A percentile compares a stretch with the other conserved stretches of the same genome.
phyloP scores from a whole-genome alignment of 2,113 vertebrate genomes.

The Alethe castanea region DNA sequence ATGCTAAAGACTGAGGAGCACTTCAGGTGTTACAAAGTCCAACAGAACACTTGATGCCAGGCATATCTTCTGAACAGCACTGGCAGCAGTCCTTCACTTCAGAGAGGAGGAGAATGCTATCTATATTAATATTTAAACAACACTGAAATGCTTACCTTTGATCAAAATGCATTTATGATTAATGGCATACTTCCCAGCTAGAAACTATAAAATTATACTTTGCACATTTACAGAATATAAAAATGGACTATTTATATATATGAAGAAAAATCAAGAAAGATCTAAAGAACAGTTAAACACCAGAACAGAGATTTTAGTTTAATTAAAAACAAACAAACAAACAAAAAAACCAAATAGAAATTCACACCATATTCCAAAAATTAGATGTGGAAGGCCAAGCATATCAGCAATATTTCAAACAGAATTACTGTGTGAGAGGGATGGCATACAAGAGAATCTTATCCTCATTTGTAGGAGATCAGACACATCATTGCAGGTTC shows the following conservation, averaged over 20 bases:
- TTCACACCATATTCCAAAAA: background rate
- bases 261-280: background rate
- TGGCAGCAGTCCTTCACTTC: background rate
- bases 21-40: background rate
- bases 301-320: background rate
- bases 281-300: background rate
- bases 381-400: background rate
- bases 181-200: background rate
- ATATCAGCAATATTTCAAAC: background rate
- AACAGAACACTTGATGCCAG: background rate
- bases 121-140: conserved; percentile 15
- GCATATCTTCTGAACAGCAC: background rate
- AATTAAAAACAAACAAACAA: background rate
- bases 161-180: conserved; percentile 5
- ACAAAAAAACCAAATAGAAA: background rate
- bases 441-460: rapidly evolving
- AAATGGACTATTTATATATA: background rate
- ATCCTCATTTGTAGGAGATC: background rate
- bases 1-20: background rate
- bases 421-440: background rate
- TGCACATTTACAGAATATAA: background rate
- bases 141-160: background rate
- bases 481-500: background rate
- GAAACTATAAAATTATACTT: background rate
- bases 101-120: background rate